These are phyloP conservation scores for Diploptera punctata DNA, from an alignment of 2,888 invertebrate species.

Conservation along the genomic window DNA sequence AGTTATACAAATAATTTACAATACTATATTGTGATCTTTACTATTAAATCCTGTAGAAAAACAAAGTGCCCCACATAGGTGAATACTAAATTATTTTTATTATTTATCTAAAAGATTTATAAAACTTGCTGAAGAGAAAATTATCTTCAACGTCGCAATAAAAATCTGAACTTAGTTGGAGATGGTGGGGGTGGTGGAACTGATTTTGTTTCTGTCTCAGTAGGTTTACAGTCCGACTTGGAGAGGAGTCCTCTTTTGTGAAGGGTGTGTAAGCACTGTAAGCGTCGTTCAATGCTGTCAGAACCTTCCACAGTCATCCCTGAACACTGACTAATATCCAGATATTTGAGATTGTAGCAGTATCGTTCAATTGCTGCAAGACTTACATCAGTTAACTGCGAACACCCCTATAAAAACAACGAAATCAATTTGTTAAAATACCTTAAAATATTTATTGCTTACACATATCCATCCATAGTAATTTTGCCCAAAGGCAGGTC, in stretches of 20 bases:
- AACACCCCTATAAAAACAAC: conserved; percentile 66
- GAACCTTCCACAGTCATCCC: conserved; percentile 47
- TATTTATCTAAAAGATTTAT: no score
- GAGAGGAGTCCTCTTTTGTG: conserved; percentile 26
- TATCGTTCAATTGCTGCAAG: conserved; percentile 59
- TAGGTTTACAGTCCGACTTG: background rate
- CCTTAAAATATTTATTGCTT: no score
- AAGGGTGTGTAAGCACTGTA: conserved; percentile 35
- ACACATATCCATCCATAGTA: no score
- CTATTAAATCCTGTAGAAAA: no score
- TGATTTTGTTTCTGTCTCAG: background rate
- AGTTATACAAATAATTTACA: no score
- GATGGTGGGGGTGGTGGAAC: conserved; percentile 23
- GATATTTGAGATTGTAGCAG: conserved; percentile 61
- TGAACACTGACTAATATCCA: conserved; percentile 61
- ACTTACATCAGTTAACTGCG: conserved; percentile 64
- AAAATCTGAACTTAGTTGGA: conserved; percentile 9
- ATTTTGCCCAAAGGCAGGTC: no score
- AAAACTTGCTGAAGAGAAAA: no score
- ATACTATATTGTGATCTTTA: no score
- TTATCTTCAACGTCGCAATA: background rate
- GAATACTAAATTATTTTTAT: no score
- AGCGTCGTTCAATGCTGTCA: conserved; percentile 25
- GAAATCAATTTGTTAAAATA: no score
- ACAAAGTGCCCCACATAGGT: no score